These are phyloP conservation scores for Mastomys natalensis DNA, from an alignment of 2,113 vertebrate genomes.

Conservation along the genomic window DNA sequence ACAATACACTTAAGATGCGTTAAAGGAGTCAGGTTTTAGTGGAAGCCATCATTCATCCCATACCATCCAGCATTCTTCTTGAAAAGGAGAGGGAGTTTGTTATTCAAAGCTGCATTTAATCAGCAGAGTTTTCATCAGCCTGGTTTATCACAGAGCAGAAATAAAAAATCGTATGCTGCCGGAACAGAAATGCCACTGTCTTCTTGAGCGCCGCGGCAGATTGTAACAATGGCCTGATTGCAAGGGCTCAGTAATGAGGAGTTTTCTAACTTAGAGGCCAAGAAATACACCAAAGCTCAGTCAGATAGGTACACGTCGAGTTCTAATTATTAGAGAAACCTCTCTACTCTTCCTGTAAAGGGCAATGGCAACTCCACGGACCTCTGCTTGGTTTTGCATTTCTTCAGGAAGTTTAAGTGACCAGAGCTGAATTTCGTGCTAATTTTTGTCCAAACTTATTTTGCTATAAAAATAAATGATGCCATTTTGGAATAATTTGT, in stretches of 20 bases:
- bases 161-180: neutral
- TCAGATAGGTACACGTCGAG: neutral
- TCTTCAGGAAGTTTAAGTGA: conserved; percentile 13
- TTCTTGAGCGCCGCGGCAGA: conserved; percentile 48
- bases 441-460: conserved; percentile 75
- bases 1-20: conserved; percentile 50
- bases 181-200: neutral
- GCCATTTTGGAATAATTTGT: conserved; percentile 81
- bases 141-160: neutral
- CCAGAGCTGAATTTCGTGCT: conserved; percentile 60
- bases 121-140: conserved; percentile 37
- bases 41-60: conserved; percentile 44
- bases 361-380: neutral
- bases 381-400: neutral
- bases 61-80: neutral
- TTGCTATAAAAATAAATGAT: conserved; percentile 73
- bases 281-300: conserved; percentile 13
- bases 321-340: conserved; percentile 7
- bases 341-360: neutral
- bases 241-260: neutral
- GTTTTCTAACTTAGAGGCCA: neutral
- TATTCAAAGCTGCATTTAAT: conserved; percentile 23
- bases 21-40: conserved; percentile 39
- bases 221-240: conserved; percentile 38
- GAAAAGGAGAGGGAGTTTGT: neutral